These are phyloP conservation scores for Valencia hispanica DNA, from an alignment of 2,797 vertebrate genomes.

Conservation along the genomic window DNA sequence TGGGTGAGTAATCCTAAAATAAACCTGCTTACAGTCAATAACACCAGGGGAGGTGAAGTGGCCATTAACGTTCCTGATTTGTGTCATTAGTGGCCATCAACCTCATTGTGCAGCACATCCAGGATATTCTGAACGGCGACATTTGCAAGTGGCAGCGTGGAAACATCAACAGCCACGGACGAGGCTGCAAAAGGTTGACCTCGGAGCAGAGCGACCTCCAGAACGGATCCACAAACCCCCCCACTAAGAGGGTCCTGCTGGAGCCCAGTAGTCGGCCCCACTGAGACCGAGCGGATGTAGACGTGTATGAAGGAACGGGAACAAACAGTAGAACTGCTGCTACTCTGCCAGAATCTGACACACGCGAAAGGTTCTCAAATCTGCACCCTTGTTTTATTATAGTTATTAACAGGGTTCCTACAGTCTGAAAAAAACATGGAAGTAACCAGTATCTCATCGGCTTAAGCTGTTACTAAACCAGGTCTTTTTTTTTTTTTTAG, in stretches of 20 bases:
- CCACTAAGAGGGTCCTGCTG: constrained; percentile 87
- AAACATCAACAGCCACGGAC: constrained; percentile 65
- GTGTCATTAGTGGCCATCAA: constrained; percentile 91
- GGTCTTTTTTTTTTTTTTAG: constrained; percentile 8
- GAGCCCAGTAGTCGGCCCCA: constrained; percentile 96
- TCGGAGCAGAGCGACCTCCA: constrained; percentile 81
- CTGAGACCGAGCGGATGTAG: constrained; percentile 63
- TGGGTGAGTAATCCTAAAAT: constrained; percentile 83
- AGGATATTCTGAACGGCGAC: constrained; percentile 94
- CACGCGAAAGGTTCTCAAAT: constrained; percentile 8
- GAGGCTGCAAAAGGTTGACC: constrained; percentile 85
- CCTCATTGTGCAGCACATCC: constrained; percentile 98
- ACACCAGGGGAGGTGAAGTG: not conserved
- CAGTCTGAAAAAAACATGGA: not conserved
- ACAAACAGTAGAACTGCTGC: constrained; percentile 15
- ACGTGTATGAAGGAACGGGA: not conserved
- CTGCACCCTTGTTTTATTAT: constrained; percentile 21
- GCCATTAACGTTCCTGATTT: not conserved
- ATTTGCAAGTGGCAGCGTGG: constrained; percentile 95
- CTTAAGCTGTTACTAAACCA: constrained; percentile 25
- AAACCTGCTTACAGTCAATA: not conserved
- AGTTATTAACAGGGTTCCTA: constrained; percentile 16
- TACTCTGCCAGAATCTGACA: constrained; percentile 20
- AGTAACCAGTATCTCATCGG: not conserved
- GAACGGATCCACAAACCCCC: constrained; percentile 49